Evolutionary conservation across 2,797 vertebrate species (phyloP), one percentile per base, ranked within the genome.

Genomic region (Sebastes ruberrimus): DNA sequence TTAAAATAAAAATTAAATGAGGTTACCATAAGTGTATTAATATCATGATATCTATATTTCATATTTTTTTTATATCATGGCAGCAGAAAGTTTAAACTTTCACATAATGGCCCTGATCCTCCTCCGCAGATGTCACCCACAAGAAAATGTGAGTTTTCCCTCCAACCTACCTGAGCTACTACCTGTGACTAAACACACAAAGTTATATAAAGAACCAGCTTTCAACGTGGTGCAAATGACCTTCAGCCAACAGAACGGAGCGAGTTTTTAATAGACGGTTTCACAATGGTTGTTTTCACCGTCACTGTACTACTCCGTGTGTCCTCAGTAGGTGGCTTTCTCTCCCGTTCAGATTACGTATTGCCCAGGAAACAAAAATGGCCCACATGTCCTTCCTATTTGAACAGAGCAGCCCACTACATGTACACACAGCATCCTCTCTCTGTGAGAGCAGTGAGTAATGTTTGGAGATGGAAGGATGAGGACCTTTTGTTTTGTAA

Each of bases 401-500:
- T 88, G 42, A 85, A 88, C 42, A 78, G 57, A 71, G 52, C 32
- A 20, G 63, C 82, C 75, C 65, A 77, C 76, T 13, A 11, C 70
- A 78, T 79, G 76, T 65, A 84, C 74, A 77, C 78, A 62, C 81
- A 78, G 77, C 71, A 67, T 85, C 85, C 75, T 82, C 66, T 82
- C 66, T 79, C 22, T 42, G 81, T 57, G 65, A 78, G 65, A 81
- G 80, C 64, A 16, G 77, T 92, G 91, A 93, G 90, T 85, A 93
- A 89, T 86, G 81, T 70, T 84, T 77, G 60, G 80, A 81, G 83
- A 90, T 79, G 75, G 77, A 87, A 25, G 78, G 76, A 77, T 89
- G 78, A 82, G 57, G 86, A 90, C 83, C 90, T 91, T 92, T 93
- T 86, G 89, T 95, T 94, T 93, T 86, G 82, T 91, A 93, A 92